phyloP scores from a whole-genome alignment of 1,140 invertebrate genomes.

The Carposina sasakii region DNA sequence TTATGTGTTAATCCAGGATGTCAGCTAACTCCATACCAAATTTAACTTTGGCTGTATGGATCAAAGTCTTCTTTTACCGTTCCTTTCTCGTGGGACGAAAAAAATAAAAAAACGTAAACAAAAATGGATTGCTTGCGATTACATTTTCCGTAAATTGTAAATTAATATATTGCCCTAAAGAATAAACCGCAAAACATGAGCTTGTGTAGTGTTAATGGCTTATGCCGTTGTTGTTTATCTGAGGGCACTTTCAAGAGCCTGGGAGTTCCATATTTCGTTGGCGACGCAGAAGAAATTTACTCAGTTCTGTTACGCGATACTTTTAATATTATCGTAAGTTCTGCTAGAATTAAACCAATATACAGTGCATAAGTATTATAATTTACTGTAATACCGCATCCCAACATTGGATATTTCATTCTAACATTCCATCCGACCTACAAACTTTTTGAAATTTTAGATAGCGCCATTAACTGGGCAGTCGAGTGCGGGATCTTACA shows the following conservation, averaged over 20 bases:
- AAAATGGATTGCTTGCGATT: too few relatives aligned
- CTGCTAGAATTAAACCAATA: neutral
- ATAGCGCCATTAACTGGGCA: conserved; percentile 4
- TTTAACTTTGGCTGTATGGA: too few relatives aligned
- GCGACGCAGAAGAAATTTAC: conserved; percentile 17
- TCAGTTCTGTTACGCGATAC: conserved; percentile 21
- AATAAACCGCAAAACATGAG: too few relatives aligned
- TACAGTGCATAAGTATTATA: neutral
- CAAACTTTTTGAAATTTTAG: conserved; percentile 9
- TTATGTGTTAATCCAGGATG: too few relatives aligned
- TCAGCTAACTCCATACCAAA: too few relatives aligned
- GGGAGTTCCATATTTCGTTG: conserved; percentile 6
- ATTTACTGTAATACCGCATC: neutral
- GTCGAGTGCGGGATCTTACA: neutral
- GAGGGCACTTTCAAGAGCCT: conserved; percentile 22
- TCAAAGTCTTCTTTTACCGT: too few relatives aligned
- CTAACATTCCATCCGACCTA: neutral
- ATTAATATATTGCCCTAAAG: too few relatives aligned
- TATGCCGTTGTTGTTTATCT: conserved; percentile 31
- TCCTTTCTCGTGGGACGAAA: too few relatives aligned
- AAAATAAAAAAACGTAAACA: too few relatives aligned
- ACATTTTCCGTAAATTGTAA: too few relatives aligned
- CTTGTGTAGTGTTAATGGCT: conserved; percentile 14
- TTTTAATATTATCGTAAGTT: conserved; percentile 30
- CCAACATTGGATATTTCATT: neutral